Evolutionary conservation across 2,888 invertebrate species (phyloP), one percentile per base, ranked within the genome.

Genomic region (Philereme vetulata): DNA sequence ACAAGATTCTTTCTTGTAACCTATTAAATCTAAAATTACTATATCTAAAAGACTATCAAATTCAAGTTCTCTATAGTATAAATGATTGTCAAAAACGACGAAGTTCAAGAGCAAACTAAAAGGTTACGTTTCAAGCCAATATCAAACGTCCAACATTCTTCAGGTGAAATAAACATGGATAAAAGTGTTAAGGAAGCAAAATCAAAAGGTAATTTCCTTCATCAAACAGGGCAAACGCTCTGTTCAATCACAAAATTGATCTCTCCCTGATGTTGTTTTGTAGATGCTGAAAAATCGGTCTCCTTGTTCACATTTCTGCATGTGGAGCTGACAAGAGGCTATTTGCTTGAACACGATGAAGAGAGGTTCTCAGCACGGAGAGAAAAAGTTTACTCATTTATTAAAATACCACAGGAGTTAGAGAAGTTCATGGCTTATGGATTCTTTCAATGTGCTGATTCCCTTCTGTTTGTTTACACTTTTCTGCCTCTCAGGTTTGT

Each of bases 401-500:
- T 99, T 93, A 96, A 96, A 91, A 98, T 99, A 80, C 98, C 99
- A 3, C 93, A 96, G 74, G 97, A 99, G 88, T 93, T 97, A 43
- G 98, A 98, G 80, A 96, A 97, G 76, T 98, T 98, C 78, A 97
- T 98, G 95, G 94, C 94, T 0, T 98, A 98, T 90, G 98, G 98
- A 38, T 97, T 98, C 77, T 96, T 98, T 87, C 97, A 97, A 88
- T 99, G 99, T 90, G 96, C 97, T 35, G 99, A 99, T 90, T 98
- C 99, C 21, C 98, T 99, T 87, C 93, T 99, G 55, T 99, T 98
- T 93, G 96, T 99, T 56, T 99, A 99, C 86, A 99, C 99, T 56
- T 98, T 99, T 93, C 93, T 99, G 72, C 99, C 99, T 9, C 89
- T 99, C 64, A 93, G 99, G 70, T 98, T 99, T 83, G 79, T 97